phyloP scores from a whole-genome alignment of 2,888 invertebrate genomes.

The Tipula confusa region DNA sequence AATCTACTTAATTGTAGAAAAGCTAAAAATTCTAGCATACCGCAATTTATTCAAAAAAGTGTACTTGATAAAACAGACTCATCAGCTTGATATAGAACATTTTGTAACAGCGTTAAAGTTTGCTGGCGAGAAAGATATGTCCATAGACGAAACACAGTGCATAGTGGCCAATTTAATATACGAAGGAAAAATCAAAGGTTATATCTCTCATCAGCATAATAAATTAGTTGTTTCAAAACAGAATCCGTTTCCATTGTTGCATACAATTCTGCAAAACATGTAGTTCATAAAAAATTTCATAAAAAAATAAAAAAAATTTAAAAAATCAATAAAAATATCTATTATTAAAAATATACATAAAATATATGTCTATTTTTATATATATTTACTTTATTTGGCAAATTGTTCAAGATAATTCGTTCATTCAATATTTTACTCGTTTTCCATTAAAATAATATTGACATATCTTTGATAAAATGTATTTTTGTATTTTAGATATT shows the following conservation, averaged over 20 bases:
- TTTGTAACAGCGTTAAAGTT: conserved; percentile 77
- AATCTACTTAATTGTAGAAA: conserved; percentile 96
- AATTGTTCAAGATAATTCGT: background rate
- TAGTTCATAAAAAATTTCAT: too few species aligned
- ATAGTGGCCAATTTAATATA: conserved; percentile 94
- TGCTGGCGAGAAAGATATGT: conserved; percentile 79
- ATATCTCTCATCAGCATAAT: conserved; percentile 94
- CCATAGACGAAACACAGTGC: conserved; percentile 92
- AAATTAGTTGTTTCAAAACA: conserved; percentile 97
- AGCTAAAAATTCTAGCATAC: conserved; percentile 90
- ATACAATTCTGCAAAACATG: conserved; percentile 50
- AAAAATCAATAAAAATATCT: too few species aligned
- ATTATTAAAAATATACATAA: too few species aligned
- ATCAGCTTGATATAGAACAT: conserved; percentile 83
- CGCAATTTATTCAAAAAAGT: conserved; percentile 94
- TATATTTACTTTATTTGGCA: background rate
- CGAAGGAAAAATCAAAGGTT: conserved; percentile 96
- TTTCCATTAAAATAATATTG: background rate
- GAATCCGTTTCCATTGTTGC: conserved; percentile 85
- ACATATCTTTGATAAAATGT: background rate
- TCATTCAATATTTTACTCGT: background rate
- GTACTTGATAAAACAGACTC: conserved; percentile 67
- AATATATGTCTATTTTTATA: too few species aligned
- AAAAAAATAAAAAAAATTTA: background rate
- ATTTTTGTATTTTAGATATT: conserved; percentile 73